Percentiles rank a stretch among this genome's conserved stretches.
Conservation (phyloP, 53 echinoderm and acorn worm genomes). For the Astropecten irregularis region DNA sequence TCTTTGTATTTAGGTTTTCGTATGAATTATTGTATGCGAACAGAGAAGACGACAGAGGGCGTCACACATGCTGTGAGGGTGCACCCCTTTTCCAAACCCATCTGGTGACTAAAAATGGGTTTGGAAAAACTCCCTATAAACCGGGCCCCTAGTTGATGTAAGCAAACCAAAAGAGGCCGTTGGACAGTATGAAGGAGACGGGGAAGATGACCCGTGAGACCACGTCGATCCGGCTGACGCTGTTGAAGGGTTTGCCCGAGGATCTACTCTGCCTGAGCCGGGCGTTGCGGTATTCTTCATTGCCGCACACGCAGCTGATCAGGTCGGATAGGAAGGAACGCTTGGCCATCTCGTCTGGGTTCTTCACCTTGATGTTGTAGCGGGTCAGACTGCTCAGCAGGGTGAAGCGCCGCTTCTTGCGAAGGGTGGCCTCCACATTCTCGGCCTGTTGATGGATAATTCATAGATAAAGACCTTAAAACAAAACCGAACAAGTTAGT, state of each 20-base stretch:
- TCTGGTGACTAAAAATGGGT: too few relatives aligned
- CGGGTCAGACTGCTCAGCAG: conserved; percentile 77
- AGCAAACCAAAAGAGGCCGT: conserved; percentile 84
- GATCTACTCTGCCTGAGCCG: conserved; percentile 66
- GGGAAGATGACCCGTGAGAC: conserved; percentile 82
- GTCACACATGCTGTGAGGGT: too few relatives aligned
- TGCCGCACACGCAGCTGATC: conserved; percentile 85
- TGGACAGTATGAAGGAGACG: conserved; percentile 71
- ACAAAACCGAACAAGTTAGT: too few relatives aligned
- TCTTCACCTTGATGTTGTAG: conserved; percentile 70
- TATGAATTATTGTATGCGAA: too few relatives aligned
- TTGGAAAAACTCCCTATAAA: too few relatives aligned
- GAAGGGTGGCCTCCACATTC: conserved; percentile 84
- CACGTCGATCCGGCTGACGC: conserved; percentile 93
- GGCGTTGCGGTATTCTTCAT: conserved; percentile 75
- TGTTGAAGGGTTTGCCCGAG: conserved; percentile 84
- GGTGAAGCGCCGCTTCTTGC: conserved; percentile 75
- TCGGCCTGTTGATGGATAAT: conserved; percentile 71
- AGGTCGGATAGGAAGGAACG: conserved; percentile 64
- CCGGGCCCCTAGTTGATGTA: conserved; percentile 23
- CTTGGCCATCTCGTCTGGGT: conserved; percentile 46
- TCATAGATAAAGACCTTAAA: not conserved
- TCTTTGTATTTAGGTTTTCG: too few relatives aligned
- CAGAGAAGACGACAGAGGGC: too few relatives aligned
- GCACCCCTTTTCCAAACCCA: too few relatives aligned